phyloP scores from a whole-genome alignment of 1,140 invertebrate genomes.

The Brachionus sp. region DNA sequence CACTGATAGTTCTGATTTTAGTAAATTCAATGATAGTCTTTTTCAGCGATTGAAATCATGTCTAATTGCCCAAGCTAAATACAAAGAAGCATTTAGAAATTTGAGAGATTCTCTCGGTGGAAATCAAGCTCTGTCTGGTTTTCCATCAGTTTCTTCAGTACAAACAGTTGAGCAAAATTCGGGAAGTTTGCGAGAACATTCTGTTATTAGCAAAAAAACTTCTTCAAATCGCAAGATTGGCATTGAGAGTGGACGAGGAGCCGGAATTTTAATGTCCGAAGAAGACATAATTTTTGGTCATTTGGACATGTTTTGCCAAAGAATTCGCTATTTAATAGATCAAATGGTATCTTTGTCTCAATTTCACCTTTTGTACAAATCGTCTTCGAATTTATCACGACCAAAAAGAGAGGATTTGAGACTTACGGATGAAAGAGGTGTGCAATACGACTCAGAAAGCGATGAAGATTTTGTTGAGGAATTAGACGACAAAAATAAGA shows the following conservation, averaged over 20 bases:
- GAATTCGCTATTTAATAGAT: conserved; percentile 56
- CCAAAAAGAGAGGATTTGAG: conserved; percentile 28
- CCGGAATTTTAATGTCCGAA: conserved; percentile 56
- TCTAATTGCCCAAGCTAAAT: conserved; percentile 54
- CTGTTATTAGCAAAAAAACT: conserved; percentile 16
- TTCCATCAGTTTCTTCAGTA: conserved; percentile 54
- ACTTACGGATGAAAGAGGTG: not conserved
- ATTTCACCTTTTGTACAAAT: conserved; percentile 48
- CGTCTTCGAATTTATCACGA: conserved; percentile 9
- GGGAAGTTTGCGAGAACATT: not conserved
- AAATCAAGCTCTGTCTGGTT: conserved; percentile 53
- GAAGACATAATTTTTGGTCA: conserved; percentile 57
- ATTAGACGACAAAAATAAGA: not conserved
- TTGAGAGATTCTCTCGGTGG: conserved; percentile 55
- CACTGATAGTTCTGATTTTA: not conserved
- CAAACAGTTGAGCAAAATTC: conserved; percentile 47
- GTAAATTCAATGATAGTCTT: conserved; percentile 50
- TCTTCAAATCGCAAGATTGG: not conserved
- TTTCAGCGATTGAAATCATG: conserved; percentile 54
- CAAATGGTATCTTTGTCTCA: conserved; percentile 57
- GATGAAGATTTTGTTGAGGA: conserved; percentile 30
- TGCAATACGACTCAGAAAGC: conserved; percentile 9
- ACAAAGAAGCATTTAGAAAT: conserved; percentile 53
- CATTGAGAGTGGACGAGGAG: conserved; percentile 48
- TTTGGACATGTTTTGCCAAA: conserved; percentile 55